Evolutionary conservation across 2,797 vertebrate species (phyloP), one percentile per base, ranked within the genome.

Genomic region (Phataginus tetradactyla): DNA sequence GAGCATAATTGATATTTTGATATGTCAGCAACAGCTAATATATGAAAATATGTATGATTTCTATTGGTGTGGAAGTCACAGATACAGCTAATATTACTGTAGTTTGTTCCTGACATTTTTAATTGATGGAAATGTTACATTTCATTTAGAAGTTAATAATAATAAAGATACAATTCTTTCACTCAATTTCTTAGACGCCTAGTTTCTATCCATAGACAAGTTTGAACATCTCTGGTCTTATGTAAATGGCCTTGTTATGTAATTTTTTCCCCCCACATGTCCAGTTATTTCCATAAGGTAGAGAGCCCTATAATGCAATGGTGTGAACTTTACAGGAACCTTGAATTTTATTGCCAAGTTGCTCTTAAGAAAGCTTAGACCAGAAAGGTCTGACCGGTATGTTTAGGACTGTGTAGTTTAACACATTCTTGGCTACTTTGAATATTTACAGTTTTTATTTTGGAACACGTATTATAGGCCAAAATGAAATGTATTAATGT

Each of bases 111-210:
- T 69, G 86, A 2, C 12, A n/a, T 87, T 87, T 57, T 23, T 77
- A 83, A 64, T 53, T 37, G 57, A 23, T 8, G 29, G 55, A 91
- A 93, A 79, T 66, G 15, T n/a, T 78, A 4, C 13, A 42, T 95
- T 95, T 84, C 23, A 49, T 57, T 95, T 81, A 72, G 39, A 87
- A 91, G 55, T 71, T 72, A 75, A 15, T 79, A 27, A 94, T 89
- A 75, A 80, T 80, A 84, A 83, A 94, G 49, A 14, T 69, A 21
- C 0, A 25, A 0, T 5, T 34, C 77, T 66, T 88, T 55, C 42
- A 45, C 66, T 77, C 37, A 86, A 39, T 32, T 86, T 90, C 45
- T 13, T 69, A 25, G 53, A 63, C 5, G 11, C 23, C 14, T 77
- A 66, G 66, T 66, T 93, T 83, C 37, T 86, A 15, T 77, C 57